A percentile compares a stretch with the other conserved stretches of the same genome.
phyloP scores from a whole-genome alignment of 2,113 vertebrate species.

The Apodemus sylvaticus region DNA sequence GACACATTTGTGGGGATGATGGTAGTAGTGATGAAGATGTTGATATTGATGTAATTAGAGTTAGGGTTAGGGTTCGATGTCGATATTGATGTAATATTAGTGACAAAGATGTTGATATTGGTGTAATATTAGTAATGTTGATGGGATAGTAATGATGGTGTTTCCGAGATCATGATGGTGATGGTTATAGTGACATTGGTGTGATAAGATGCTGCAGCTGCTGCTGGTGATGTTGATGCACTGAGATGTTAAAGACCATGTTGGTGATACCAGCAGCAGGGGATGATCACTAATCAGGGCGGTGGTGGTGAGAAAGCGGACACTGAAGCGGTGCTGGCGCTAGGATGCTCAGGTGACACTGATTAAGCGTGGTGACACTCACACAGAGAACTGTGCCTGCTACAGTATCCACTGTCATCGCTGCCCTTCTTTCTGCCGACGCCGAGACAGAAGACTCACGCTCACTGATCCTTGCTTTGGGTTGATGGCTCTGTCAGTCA shows the following conservation, averaged over 20 bases:
- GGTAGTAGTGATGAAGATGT: background rate
- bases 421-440: no score
- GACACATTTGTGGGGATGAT: background rate
- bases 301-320: background rate
- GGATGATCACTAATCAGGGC: background rate
- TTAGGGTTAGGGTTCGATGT: no score
- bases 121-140: background rate
- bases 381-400: background rate
- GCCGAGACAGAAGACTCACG: fast-evolving
- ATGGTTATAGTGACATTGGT: background rate
- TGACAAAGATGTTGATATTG: background rate
- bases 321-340: no score
- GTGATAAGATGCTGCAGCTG: background rate
- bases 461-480: background rate
- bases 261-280: no score
- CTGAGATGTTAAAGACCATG: no score
- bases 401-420: fast-evolving
- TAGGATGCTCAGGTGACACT: background rate
- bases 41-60: background rate
- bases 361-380: background rate
- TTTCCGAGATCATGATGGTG: background rate
- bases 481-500: background rate
- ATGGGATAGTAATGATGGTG: background rate
- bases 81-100: background rate
- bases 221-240: background rate